Evolutionary conservation across 2,888 invertebrate genomes (phyloP).

Genomic region (Pterobdella sp.): DNA sequence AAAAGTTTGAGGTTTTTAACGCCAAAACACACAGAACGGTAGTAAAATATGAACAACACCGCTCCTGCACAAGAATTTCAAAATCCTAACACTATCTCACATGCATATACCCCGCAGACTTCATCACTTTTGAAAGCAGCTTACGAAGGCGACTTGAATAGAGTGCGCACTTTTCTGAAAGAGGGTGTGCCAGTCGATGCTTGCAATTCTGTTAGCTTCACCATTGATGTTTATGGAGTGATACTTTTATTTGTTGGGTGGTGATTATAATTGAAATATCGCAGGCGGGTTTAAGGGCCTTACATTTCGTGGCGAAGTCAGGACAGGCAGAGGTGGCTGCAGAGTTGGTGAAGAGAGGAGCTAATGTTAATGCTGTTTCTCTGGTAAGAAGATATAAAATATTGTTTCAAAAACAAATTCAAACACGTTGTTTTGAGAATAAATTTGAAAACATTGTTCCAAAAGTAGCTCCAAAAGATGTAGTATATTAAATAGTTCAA

Average conservation of each 20-base stretch:
- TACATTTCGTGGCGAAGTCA: conserved; percentile 39
- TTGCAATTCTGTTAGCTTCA: conserved; percentile 34
- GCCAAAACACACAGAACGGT: too few species aligned
- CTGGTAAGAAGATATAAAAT: conserved; percentile 27
- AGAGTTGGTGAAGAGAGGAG: conserved; percentile 36
- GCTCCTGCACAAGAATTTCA: too few species aligned
- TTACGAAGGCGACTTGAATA: conserved; percentile 36
- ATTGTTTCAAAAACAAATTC: too few species aligned
- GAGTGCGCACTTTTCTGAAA: conserved; percentile 33
- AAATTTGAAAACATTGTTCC: too few species aligned
- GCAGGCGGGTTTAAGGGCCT: conserved; percentile 37
- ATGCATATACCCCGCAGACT: conserved; percentile 33
- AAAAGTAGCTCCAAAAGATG: neutral
- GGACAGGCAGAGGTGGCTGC: conserved; percentile 36
- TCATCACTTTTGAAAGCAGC: conserved; percentile 36
- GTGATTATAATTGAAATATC: neutral
- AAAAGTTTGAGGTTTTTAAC: neutral
- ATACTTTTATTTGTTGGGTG: neutral
- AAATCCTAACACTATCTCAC: too few species aligned
- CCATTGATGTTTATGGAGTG: neutral
- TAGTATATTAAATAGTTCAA: neutral
- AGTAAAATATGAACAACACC: too few species aligned
- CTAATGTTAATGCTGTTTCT: conserved; percentile 32
- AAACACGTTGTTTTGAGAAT: too few species aligned
- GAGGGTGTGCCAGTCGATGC: conserved; percentile 36